A percentile compares a stretch with the other conserved stretches of the same genome.
These are phyloP conservation scores for Trissolcus japonicus DNA, from an alignment of 2,888 invertebrate genomes.

Conservation along the genomic window DNA sequence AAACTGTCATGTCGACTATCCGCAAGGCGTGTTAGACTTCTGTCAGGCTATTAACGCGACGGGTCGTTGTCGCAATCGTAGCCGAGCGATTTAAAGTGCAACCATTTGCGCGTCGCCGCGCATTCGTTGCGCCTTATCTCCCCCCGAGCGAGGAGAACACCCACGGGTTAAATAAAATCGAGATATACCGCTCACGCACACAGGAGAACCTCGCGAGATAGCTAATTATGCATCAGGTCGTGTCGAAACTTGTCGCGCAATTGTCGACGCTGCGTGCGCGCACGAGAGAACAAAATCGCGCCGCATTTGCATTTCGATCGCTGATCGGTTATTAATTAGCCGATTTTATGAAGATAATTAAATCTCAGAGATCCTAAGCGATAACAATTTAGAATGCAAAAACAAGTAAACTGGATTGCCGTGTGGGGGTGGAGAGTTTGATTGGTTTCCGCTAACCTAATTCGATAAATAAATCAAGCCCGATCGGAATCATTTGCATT, in stretches of 20 bases:
- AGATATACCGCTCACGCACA: slow-evolving; percentile 55
- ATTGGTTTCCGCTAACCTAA: too few species aligned
- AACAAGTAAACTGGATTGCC: too few species aligned
- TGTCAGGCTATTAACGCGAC: slow-evolving; percentile 58
- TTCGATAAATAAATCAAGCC: too few species aligned
- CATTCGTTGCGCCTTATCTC: slow-evolving; percentile 51
- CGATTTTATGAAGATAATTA: too few species aligned
- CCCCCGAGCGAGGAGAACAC: slow-evolving; percentile 54
- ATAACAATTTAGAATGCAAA: too few species aligned
- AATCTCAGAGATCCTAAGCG: too few species aligned
- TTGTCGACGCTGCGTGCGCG: slow-evolving; percentile 22
- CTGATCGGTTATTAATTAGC: too few species aligned
- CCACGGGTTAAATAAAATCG: slow-evolving; percentile 56
- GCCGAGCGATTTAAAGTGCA: slow-evolving; percentile 56
- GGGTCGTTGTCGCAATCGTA: slow-evolving; percentile 57
- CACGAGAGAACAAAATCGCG: too few species aligned
- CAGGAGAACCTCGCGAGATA: slow-evolving; percentile 19
- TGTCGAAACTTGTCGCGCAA: slow-evolving; percentile 53
- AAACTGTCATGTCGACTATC: slow-evolving; percentile 59
- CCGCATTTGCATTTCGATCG: too few species aligned
- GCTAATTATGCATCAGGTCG: slow-evolving; percentile 50
- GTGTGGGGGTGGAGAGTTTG: too few species aligned
- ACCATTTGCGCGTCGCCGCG: slow-evolving; percentile 56
- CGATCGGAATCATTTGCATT: slow-evolving; percentile 7
- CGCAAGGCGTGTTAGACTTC: slow-evolving; percentile 58